phyloP scores from a whole-genome alignment of 2,797 vertebrate genomes.

The Rachycentron canadum region DNA sequence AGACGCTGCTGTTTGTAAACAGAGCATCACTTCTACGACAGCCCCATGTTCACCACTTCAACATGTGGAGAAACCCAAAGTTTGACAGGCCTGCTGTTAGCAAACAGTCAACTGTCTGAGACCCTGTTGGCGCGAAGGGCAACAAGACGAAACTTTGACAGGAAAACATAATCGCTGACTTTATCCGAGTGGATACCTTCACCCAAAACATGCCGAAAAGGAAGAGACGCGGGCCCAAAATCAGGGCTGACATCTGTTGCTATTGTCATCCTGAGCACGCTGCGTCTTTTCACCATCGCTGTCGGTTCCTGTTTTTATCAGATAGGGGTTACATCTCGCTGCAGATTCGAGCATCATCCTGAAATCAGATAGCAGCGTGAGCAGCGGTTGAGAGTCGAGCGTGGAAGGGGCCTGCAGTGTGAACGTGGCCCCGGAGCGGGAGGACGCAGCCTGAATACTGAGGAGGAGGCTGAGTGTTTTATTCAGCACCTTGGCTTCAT shows the following conservation, averaged over 20 bases:
- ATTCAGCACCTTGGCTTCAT: conserved; percentile 51
- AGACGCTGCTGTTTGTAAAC: background rate
- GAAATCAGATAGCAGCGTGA: conserved; percentile 28
- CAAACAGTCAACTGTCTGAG: background rate
- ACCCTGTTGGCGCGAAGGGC: background rate
- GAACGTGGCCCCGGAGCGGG: conserved; percentile 32
- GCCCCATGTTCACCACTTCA: background rate
- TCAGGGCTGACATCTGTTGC: conserved; percentile 23
- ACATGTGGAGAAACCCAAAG: background rate
- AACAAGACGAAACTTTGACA: background rate
- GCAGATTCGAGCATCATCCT: conserved; percentile 28
- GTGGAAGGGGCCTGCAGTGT: conserved; percentile 47
- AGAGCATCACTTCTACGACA: background rate
- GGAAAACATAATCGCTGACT: conserved; percentile 1
- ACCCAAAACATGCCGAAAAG: conserved; percentile 12
- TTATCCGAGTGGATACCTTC: conserved; percentile 20
- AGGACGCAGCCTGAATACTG: conserved; percentile 46
- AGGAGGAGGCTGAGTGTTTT: conserved; percentile 37
- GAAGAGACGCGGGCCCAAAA: conserved; percentile 7
- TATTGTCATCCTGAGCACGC: conserved; percentile 30
- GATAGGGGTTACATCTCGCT: conserved; percentile 25
- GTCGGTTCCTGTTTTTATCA: conserved; percentile 34
- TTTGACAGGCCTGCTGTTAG: background rate
- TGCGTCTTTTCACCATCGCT: conserved; percentile 7
- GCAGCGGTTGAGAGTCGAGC: conserved; percentile 32